Conservation (phyloP, 2,113 vertebrate genomes). For the Oostethus manadensis region DNA sequence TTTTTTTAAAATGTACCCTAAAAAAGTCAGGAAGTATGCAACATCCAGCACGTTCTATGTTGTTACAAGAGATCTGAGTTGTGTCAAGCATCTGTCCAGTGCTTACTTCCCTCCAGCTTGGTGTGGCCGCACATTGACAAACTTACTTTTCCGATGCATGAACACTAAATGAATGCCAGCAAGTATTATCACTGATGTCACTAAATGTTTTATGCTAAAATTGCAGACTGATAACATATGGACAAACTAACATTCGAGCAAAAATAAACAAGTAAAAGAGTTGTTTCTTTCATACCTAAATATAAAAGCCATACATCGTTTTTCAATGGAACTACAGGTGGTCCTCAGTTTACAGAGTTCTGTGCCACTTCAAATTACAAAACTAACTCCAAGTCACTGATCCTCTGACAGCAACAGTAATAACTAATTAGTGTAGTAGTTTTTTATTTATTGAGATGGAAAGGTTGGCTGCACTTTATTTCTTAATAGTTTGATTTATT, state of each 20-base stretch:
- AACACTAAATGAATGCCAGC: conserved; percentile 53
- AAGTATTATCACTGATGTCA: conserved; percentile 52
- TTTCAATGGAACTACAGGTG: too few relatives aligned
- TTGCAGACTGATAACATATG: conserved; percentile 8
- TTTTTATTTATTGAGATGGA: too few relatives aligned
- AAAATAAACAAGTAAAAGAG: conserved; percentile 36
- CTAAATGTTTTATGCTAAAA: conserved; percentile 24
- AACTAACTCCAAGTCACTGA: too few relatives aligned
- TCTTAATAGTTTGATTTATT: too few relatives aligned
- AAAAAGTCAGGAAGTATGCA: too few relatives aligned
- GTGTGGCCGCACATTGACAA: not conserved
- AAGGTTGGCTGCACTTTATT: too few relatives aligned
- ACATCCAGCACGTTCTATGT: not conserved
- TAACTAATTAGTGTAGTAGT: too few relatives aligned
- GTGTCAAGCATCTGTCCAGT: not conserved
- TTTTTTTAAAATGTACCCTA: too few relatives aligned
- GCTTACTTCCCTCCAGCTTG: not conserved
- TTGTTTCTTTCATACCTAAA: conserved; percentile 1
- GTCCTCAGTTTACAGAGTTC: too few relatives aligned
- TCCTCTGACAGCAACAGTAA: too few relatives aligned
- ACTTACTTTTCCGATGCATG: conserved; percentile 6
- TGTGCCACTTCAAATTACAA: too few relatives aligned
- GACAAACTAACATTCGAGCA: conserved; percentile 27
- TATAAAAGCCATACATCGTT: not conserved
- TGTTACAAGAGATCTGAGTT: not conserved